Conservation (phyloP, 2,888 invertebrate species). For the Diogma glabrata region DNA sequence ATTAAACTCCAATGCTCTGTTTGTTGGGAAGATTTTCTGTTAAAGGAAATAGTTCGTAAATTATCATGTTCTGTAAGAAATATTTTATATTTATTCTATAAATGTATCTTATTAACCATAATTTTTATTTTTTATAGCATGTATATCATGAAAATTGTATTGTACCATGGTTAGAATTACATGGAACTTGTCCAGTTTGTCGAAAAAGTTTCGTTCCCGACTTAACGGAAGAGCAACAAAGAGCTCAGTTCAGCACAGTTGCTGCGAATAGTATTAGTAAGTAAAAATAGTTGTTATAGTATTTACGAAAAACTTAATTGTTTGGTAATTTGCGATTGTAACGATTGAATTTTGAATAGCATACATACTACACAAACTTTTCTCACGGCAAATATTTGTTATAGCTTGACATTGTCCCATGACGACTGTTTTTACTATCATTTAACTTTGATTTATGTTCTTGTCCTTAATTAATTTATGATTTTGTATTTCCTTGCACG, state of each 20-base stretch:
- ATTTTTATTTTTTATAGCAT: constrained; percentile 41
- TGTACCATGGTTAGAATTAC: constrained; percentile 89
- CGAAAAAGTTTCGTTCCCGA: constrained; percentile 58
- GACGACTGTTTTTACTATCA: too few species aligned
- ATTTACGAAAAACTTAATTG: background rate
- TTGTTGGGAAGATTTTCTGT: constrained; percentile 86
- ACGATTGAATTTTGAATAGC: too few species aligned
- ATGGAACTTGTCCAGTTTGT: constrained; percentile 94
- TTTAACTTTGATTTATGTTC: too few species aligned
- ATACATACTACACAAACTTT: too few species aligned
- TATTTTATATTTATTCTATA: constrained; percentile 20
- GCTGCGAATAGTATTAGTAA: constrained; percentile 20
- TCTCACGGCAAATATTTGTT: too few species aligned
- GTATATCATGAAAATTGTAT: constrained; percentile 89
- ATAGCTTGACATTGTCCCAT: too few species aligned
- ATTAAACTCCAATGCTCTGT: constrained; percentile 82
- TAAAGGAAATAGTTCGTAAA: constrained; percentile 36
- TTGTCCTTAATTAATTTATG: too few species aligned
- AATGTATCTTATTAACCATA: background rate
- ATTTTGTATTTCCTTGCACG: too few species aligned
- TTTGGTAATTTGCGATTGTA: constrained; percentile 6
- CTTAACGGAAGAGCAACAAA: constrained; percentile 28
- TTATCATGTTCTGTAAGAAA: constrained; percentile 28
- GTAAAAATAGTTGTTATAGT: constrained; percentile 15
- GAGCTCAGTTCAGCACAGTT: constrained; percentile 6